Evolutionary conservation across 2,797 vertebrate species (phyloP).

Genomic region (Tapera naevia): DNA sequence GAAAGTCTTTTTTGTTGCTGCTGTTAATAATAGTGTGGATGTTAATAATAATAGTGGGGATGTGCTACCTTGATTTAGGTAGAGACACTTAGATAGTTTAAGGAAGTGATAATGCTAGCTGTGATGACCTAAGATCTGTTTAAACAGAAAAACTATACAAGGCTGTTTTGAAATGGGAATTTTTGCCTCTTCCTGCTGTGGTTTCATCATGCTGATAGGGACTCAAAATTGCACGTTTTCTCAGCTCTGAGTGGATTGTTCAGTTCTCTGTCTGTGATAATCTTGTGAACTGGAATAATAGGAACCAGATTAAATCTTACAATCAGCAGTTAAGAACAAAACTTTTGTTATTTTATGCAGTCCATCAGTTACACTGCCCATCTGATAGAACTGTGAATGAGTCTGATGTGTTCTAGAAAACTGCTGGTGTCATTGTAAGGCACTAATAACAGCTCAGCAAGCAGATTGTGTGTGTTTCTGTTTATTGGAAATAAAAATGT

Average conservation of each 20-base stretch:
- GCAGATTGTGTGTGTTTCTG: rapidly evolving
- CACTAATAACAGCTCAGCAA: neutral
- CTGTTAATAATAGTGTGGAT: neutral
- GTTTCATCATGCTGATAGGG: neutral
- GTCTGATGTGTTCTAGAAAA: neutral
- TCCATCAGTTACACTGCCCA: neutral
- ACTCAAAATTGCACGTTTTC: neutral
- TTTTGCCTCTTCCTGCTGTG: neutral
- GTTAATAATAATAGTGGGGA: neutral
- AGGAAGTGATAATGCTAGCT: neutral
- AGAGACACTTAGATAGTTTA: neutral
- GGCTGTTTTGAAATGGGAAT: neutral
- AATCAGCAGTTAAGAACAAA: neutral
- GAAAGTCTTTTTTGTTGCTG: neutral
- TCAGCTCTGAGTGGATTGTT: neutral
- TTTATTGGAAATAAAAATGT: neutral
- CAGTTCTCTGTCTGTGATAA: neutral
- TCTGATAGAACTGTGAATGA: neutral
- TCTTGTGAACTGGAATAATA: neutral
- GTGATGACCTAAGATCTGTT: neutral
- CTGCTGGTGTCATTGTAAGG: too few species aligned
- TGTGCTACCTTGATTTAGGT: neutral
- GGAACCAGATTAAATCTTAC: neutral
- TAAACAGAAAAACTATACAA: neutral
- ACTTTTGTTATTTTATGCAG: neutral